These are phyloP conservation scores for Monochamus alternatus DNA, from an alignment of 2,888 invertebrate species.

Conservation along the genomic window DNA sequence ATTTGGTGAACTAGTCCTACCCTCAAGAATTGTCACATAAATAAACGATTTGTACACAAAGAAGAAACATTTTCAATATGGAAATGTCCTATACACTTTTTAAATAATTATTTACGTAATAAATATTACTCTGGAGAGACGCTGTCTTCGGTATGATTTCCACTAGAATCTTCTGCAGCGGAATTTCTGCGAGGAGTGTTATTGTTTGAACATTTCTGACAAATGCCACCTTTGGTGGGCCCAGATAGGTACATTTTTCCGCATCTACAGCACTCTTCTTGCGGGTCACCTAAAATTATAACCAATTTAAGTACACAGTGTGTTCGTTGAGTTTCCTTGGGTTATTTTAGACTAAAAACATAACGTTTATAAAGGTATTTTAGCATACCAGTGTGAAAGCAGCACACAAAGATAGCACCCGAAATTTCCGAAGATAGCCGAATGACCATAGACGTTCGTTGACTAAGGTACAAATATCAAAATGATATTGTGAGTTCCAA, in stretches of 20 bases:
- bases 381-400: no score
- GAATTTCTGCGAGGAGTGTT: slow-evolving; percentile 58
- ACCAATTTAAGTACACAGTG: not conserved
- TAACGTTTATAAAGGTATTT: no score
- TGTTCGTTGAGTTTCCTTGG: no score
- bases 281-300: slow-evolving; percentile 72
- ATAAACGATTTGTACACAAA: not conserved
- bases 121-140: slow-evolving; percentile 53
- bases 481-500: no score
- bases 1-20: not conserved
- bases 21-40: not conserved
- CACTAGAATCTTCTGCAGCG: slow-evolving; percentile 62
- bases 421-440: no score
- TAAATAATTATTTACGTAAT: not conserved
- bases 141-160: slow-evolving; percentile 64
- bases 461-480: no score
- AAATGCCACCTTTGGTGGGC: slow-evolving; percentile 54
- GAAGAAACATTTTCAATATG: slow-evolving; percentile 4
- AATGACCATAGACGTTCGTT: no score
- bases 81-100: not conserved
- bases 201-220: slow-evolving; percentile 59
- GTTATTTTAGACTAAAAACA: no score
- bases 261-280: slow-evolving; percentile 76
- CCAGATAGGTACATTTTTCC: slow-evolving; percentile 72
- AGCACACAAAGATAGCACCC: no score